Conservation (phyloP, 2,888 invertebrate species). For the Chymomyza amoena region DNA sequence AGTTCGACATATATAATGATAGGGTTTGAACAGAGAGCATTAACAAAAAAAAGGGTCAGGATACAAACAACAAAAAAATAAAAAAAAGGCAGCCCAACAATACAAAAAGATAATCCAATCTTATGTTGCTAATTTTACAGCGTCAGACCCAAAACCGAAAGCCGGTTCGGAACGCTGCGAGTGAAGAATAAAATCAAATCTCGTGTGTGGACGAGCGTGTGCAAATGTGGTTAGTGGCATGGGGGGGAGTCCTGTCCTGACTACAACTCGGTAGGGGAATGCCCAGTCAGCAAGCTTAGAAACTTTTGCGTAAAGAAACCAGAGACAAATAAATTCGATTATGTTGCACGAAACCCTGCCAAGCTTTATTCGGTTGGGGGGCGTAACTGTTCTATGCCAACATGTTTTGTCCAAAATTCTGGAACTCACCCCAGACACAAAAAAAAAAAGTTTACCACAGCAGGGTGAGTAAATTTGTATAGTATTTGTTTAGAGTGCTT, state of each 20-base stretch:
- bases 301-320: slow-evolving; percentile 48
- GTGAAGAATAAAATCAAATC: slow-evolving; percentile 57
- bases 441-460: slow-evolving; percentile 24
- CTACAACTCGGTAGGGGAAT: not conserved
- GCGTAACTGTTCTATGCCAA: not conserved
- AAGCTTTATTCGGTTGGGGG: not conserved
- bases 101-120: slow-evolving; percentile 70
- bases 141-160: slow-evolving; percentile 28
- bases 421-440: not conserved
- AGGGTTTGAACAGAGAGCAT: slow-evolving; percentile 39
- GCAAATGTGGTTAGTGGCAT: slow-evolving; percentile 59
- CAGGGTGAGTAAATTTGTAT: slow-evolving; percentile 31
- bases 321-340: slow-evolving; percentile 68
- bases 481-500: slow-evolving; percentile 18
- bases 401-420: not conserved
- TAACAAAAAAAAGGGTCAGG: slow-evolving; percentile 35
- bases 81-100: slow-evolving; percentile 29
- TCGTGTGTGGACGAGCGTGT: slow-evolving; percentile 63
- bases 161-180: slow-evolving; percentile 32
- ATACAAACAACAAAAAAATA: not conserved
- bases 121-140: slow-evolving; percentile 73
- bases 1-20: slow-evolving; percentile 63
- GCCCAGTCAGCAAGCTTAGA: slow-evolving; percentile 22
- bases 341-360: slow-evolving; percentile 26
- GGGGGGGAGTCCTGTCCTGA: slow-evolving; percentile 3